These are phyloP conservation scores for Apamea anceps DNA, from an alignment of 2,888 invertebrate species.

Conservation along the genomic window DNA sequence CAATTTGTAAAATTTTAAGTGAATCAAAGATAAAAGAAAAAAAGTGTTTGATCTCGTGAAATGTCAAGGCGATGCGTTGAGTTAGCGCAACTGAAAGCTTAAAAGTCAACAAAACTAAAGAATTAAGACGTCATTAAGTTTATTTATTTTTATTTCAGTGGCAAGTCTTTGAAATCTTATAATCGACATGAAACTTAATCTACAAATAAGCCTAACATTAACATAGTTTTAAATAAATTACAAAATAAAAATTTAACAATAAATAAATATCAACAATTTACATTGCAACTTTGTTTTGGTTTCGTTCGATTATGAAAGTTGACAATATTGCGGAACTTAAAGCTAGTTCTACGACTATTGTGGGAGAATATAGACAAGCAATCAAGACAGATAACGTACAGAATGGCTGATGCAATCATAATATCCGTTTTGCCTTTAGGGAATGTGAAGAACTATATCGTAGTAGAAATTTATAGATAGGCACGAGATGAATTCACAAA, in stretches of 20 bases:
- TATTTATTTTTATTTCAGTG: constrained; percentile 68
- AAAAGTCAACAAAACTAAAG: background rate
- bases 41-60: background rate
- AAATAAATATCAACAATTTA: constrained; percentile 71
- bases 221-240: constrained; percentile 70
- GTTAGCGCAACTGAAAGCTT: no score
- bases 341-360: constrained; percentile 31
- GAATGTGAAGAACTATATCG: background rate
- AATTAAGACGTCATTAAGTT: background rate
- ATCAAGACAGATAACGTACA: constrained; percentile 47
- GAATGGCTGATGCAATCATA: constrained; percentile 55
- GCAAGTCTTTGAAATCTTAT: constrained; percentile 76
- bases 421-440: constrained; percentile 26
- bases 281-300: constrained; percentile 85
- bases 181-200: constrained; percentile 57
- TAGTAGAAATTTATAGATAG: constrained; percentile 6
- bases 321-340: constrained; percentile 47
- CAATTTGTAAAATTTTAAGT: constrained; percentile 23
- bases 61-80: background rate
- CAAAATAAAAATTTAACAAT: constrained; percentile 72
- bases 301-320: constrained; percentile 72
- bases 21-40: background rate
- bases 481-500: constrained; percentile 47
- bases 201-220: constrained; percentile 43
- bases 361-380: constrained; percentile 45